Evolutionary conservation across 2,113 vertebrate genomes (phyloP), one percentile per base, ranked within the genome.

Genomic region (Tetrao urogallus): DNA sequence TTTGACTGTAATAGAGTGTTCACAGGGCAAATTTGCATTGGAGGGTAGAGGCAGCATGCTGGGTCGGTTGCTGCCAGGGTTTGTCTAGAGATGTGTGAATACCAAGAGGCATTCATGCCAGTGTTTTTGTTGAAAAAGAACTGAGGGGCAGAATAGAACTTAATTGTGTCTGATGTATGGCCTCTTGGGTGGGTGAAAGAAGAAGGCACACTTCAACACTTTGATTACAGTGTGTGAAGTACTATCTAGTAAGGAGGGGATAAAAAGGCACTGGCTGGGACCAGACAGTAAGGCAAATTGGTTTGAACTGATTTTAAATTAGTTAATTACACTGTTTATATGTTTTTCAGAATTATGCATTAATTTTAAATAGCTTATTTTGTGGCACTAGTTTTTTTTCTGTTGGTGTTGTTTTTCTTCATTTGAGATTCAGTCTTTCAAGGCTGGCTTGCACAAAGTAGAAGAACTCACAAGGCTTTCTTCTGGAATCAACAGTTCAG

Each of bases 11-110:
- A 1, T 2, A 7, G 40, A 63, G 40, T 1, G 38, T 28, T 67
- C 3, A 0, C 1, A 3, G 9, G 65, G 48, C 10, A 10, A 1
- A 2, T 2, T 10, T 13, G 36, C 6, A 3, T 2, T 8, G 25
- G 27, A 14, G 43, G 27, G 58, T 4, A 50, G 43, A 3, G 13
- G 40, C 24, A 40, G 52, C 11, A 0, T 0, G 0, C 3, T 5
- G 38, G 28, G 11, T 8, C 48, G 64, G 6, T 4, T 61, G 40
- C 80, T 52, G 50, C 11, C 58, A 12, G 58, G n/a, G 4, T 21
- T 71, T 32, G 43, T 8, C 28, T 32, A 65, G 28, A 52, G n/a
- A 8, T n/a, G 3, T 10, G 42, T 13, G 13, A 30, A 25, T 15
- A 21, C 7, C 5, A 4, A 5, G 3, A 28, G 74, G 6, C 5